These are phyloP conservation scores for Eilema griseolum DNA, from an alignment of 2,888 invertebrate genomes.

Conservation along the genomic window DNA sequence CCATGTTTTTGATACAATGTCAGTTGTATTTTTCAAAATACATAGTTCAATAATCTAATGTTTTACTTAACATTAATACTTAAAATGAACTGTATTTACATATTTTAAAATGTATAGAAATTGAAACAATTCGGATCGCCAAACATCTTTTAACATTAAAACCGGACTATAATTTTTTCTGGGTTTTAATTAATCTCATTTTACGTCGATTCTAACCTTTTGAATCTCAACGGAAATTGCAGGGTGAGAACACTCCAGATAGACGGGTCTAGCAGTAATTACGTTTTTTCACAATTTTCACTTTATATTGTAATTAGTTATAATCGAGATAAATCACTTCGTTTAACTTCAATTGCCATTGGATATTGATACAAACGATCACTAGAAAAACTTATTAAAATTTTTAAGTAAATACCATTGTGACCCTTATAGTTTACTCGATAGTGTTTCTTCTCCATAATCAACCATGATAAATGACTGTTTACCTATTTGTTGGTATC, in stretches of 20 bases:
- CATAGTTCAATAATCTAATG: not conserved
- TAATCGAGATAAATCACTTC: not conserved
- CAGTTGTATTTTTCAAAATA: too few relatives aligned
- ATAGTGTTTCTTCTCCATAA: not conserved
- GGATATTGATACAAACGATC: not conserved
- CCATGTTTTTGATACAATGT: too few relatives aligned
- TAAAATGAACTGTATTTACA: too few relatives aligned
- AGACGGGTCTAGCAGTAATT: slow-evolving; percentile 78
- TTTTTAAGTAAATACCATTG: too few relatives aligned
- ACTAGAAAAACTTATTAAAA: not conserved
- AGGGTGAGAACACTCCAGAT: slow-evolving; percentile 75
- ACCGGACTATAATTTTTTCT: slow-evolving; percentile 60
- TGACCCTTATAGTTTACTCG: too few relatives aligned
- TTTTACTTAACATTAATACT: not conserved
- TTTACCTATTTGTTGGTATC: too few relatives aligned
- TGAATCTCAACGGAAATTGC: slow-evolving; percentile 75
- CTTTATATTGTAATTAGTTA: slow-evolving; percentile 40
- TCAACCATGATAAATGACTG: not conserved
- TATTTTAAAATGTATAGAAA: not conserved
- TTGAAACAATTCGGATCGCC: slow-evolving; percentile 43
- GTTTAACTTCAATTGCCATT: not conserved
- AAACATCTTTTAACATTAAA: slow-evolving; percentile 44
- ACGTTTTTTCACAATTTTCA: slow-evolving; percentile 63
- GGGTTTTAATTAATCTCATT: slow-evolving; percentile 75
- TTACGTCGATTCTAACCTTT: slow-evolving; percentile 65